Conservation (phyloP, 2,797 vertebrate genomes). For the Channallabes apus region DNA sequence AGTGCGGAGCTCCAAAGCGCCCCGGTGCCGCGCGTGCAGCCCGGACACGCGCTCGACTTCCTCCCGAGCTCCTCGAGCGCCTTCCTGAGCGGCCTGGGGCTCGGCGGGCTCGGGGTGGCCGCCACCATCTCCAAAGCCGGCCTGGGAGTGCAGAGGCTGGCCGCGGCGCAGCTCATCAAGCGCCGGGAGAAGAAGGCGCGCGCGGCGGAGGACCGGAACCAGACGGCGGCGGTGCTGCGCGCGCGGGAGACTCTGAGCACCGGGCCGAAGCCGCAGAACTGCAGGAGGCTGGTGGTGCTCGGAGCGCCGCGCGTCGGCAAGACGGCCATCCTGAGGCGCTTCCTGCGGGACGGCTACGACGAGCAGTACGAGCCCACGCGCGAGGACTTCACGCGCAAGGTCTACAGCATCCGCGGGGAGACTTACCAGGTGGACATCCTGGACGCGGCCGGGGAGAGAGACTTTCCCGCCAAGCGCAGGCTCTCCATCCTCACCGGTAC, state of each 20-base stretch:
- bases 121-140: constrained; percentile 63
- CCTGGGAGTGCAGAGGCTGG: constrained; percentile 70
- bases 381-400: constrained; percentile 77
- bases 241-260: constrained; percentile 9
- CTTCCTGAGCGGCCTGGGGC: constrained; percentile 39
- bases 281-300: constrained; percentile 76
- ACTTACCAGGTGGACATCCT: constrained; percentile 78
- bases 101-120: constrained; percentile 15
- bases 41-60: not conserved
- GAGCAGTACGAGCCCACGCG: constrained; percentile 76
- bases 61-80: constrained; percentile 14
- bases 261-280: constrained; percentile 70
- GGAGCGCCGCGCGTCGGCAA: constrained; percentile 78
- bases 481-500: constrained; percentile 80
- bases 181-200: constrained; percentile 67
- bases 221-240: constrained; percentile 57
- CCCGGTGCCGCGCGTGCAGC: not conserved
- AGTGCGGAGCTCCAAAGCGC: not conserved
- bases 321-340: constrained; percentile 75
- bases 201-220: constrained; percentile 53
- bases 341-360: constrained; percentile 74
- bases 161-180: constrained; percentile 61
- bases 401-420: constrained; percentile 76
- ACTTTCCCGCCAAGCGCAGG: constrained; percentile 76
- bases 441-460: constrained; percentile 74